Base-by-base conservation (phyloP, 2,797 vertebrate genomes). In the Lepidocolaptes lacrymiger region DNA sequence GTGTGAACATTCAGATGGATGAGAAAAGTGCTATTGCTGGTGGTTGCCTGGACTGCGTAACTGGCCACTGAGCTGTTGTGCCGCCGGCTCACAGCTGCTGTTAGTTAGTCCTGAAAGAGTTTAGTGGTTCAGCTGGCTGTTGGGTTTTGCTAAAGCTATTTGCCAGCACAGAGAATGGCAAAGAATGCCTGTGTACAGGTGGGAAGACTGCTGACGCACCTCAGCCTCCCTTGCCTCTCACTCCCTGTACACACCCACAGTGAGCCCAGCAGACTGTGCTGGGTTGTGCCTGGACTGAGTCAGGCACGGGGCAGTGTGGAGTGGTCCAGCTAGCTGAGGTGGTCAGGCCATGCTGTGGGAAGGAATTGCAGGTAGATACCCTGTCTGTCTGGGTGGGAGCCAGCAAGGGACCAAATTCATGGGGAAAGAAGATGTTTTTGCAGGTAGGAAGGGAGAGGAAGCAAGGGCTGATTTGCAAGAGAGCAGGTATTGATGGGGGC, bases 271-370 rank as follows among this genome's bases (percentile, higher is more conserved):
- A 55, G 64, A 13, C 27, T 52, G 27, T 0, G 2, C 63, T 49
- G 75, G 7, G n/a, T 22, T 85, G 27, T 89, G 32, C 39, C 66
- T 86, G 43, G 61, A 28, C 12, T 16, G 52, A 62, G 27, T 24
- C 8, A 1, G 34, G 10, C 73, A 72, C 0, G 0, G 11, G 36
- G 51, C 32, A 32, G 0, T 18, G 36, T 21, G 26, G 36, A n/a
- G 52, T 43, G 64, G 26, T 63, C 23, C 34, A 34, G 34, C 28
- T 36, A 18, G 26, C 76, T 73, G 78, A 84, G 52, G 52, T 88
- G 72, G 28, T 43, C 19, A 3, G 1, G 43, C 41, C 28, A 36
- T 79, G 36, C 61, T 63, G 62, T 58, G 59, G 59, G 51, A 54
- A 52, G n/a, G 39, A 30, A 34, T 24, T 10, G 22, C 34, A 77